These are phyloP conservation scores for Eilema depressum DNA, from an alignment of 2,888 invertebrate genomes.

Conservation along the genomic window DNA sequence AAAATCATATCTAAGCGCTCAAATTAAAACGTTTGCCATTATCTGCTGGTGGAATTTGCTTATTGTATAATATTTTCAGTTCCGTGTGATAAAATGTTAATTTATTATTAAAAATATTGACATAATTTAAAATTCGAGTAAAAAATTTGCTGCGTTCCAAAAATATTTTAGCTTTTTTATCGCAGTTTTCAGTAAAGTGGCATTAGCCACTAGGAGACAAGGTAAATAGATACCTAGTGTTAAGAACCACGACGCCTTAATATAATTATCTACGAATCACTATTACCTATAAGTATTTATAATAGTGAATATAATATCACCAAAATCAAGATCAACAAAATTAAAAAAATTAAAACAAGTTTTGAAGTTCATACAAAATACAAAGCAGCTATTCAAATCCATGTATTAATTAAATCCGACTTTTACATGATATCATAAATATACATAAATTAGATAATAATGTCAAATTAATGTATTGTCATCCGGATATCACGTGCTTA, in stretches of 20 bases:
- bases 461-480: background rate
- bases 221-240: too few species aligned
- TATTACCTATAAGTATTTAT: too few species aligned
- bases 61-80: too few species aligned
- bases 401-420: background rate
- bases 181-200: background rate
- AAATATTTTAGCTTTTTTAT: background rate
- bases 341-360: conserved; percentile 27
- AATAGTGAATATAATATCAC: background rate
- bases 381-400: background rate
- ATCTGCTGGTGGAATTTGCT: background rate
- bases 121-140: background rate
- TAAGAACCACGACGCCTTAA: too few species aligned
- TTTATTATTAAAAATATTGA: background rate
- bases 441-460: background rate
- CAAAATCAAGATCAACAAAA: conserved; percentile 36
- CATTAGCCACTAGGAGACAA: too few species aligned
- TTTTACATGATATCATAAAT: background rate
- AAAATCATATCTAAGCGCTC: background rate
- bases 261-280: too few species aligned
- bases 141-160: background rate
- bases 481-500: too few species aligned
- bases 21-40: background rate
- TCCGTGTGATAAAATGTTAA: background rate
- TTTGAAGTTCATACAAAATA: conserved; percentile 21